A percentile compares a stretch with the other conserved stretches of the same genome.
phyloP scores from a whole-genome alignment of 2,888 invertebrate species.

The Morpho achilles region DNA sequence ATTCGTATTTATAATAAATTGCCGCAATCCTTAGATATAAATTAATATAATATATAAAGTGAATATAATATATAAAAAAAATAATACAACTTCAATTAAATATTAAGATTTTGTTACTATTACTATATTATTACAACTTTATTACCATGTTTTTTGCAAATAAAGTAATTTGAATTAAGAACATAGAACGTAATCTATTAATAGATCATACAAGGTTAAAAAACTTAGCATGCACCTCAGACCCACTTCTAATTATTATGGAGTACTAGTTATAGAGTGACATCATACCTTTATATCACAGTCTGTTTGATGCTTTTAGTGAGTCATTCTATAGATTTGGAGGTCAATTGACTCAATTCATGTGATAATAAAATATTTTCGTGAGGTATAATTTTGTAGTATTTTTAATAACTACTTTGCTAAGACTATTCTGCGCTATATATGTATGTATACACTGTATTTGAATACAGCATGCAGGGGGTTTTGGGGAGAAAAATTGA shows the following conservation, averaged over 20 bases:
- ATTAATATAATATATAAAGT: too few relatives aligned
- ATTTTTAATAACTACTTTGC: slow-evolving; percentile 3
- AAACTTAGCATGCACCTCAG: slow-evolving; percentile 51
- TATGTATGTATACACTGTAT: too few relatives aligned
- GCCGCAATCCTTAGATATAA: too few relatives aligned
- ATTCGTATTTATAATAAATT: too few relatives aligned
- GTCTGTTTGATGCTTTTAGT: slow-evolving; percentile 38
- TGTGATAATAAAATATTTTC: background rate
- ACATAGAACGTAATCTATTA: slow-evolving; percentile 1
- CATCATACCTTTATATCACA: slow-evolving; percentile 58
- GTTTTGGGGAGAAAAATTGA: too few relatives aligned
- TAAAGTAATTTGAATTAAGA: background rate
- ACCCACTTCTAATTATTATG: slow-evolving; percentile 45
- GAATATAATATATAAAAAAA: too few relatives aligned
- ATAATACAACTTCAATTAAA: too few relatives aligned
- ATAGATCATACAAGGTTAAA: slow-evolving; percentile 35
- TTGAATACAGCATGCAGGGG: too few relatives aligned
- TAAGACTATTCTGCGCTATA: too few relatives aligned
- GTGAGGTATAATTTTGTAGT: slow-evolving; percentile 6
- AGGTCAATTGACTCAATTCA: slow-evolving; percentile 37
- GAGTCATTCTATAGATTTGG: slow-evolving; percentile 45
- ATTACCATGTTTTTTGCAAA: too few relatives aligned
- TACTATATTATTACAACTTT: too few relatives aligned
- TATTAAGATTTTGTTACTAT: too few relatives aligned
- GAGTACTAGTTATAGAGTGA: slow-evolving; percentile 48